Conservation (phyloP, 2,888 invertebrate genomes). For the Fragum whitleyi region DNA sequence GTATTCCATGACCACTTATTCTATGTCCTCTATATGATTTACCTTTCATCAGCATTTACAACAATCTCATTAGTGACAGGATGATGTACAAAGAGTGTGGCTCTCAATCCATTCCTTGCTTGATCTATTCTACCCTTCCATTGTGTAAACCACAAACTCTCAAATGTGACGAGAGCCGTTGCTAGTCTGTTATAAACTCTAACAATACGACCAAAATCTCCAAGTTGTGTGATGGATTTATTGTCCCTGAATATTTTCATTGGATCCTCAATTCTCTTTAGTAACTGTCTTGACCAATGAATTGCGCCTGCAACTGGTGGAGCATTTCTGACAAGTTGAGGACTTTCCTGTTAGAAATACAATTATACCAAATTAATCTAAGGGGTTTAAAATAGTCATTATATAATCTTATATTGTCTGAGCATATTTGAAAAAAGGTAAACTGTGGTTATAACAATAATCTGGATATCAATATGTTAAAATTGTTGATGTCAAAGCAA, state of each 20-base stretch:
- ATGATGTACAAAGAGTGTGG: slow-evolving; percentile 82
- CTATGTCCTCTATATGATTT: too few species aligned
- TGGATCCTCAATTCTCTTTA: slow-evolving; percentile 84
- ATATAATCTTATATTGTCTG: neutral
- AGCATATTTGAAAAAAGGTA: neutral
- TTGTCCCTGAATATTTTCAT: slow-evolving; percentile 84
- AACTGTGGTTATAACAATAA: neutral
- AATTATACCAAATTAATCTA: neutral
- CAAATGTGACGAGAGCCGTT: slow-evolving; percentile 84
- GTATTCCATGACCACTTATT: too few species aligned
- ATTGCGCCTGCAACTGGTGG: slow-evolving; percentile 85
- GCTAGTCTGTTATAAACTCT: slow-evolving; percentile 82
- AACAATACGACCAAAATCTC: slow-evolving; percentile 82
- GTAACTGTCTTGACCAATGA: slow-evolving; percentile 83
- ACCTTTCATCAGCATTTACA: slow-evolving; percentile 84
- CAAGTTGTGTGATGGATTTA: slow-evolving; percentile 81
- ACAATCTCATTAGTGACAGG: slow-evolving; percentile 80
- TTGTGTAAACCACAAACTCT: slow-evolving; percentile 84
- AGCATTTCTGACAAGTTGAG: slow-evolving; percentile 83
- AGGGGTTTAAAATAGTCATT: neutral
- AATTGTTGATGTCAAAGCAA: too few species aligned
- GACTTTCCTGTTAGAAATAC: slow-evolving; percentile 75
- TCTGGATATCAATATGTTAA: too few species aligned
- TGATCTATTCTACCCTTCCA: slow-evolving; percentile 84
- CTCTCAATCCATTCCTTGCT: slow-evolving; percentile 81